phyloP scores from a whole-genome alignment of 2,888 invertebrate genomes.

The Mesorhabditis sp. region DNA sequence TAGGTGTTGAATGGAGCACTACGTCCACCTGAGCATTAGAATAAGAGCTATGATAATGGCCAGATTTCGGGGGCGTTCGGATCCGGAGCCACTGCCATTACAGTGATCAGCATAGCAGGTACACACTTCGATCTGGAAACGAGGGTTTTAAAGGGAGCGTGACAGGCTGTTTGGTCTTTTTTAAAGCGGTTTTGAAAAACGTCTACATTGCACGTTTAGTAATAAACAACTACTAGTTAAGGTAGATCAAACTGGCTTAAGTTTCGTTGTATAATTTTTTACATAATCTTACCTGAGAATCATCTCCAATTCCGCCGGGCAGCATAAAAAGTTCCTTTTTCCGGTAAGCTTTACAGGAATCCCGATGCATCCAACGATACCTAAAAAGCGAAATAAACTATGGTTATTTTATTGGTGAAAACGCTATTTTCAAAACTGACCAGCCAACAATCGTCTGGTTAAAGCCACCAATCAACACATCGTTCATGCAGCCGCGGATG shows the following conservation, averaged over 20 bases:
- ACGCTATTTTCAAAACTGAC: constrained; percentile 5
- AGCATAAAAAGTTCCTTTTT: constrained; percentile 53
- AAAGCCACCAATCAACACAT: constrained; percentile 52
- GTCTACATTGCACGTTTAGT: neutral
- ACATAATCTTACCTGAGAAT: constrained; percentile 21
- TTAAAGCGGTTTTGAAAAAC: neutral
- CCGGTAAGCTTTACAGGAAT: constrained; percentile 48
- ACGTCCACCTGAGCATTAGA: neutral
- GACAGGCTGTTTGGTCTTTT: neutral
- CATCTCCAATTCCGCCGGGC: constrained; percentile 39
- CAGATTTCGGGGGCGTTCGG: constrained; percentile 9
- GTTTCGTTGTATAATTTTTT: no score
- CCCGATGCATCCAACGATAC: constrained; percentile 55
- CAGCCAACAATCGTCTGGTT: constrained; percentile 53
- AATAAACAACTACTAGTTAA: no score
- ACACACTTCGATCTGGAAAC: constrained; percentile 42
- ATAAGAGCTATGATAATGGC: constrained; percentile 7
- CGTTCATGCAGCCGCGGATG: constrained; percentile 54
- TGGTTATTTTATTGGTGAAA: neutral
- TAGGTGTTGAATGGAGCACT: no score
- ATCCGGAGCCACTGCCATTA: constrained; percentile 56
- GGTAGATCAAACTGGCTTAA: no score
- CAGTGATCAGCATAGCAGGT: constrained; percentile 55
- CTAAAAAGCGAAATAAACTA: constrained; percentile 7
- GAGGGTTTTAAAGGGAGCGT: neutral